Evolutionary conservation across 2,888 invertebrate genomes (phyloP).

Genomic region (Odontocerum albicorne): DNA sequence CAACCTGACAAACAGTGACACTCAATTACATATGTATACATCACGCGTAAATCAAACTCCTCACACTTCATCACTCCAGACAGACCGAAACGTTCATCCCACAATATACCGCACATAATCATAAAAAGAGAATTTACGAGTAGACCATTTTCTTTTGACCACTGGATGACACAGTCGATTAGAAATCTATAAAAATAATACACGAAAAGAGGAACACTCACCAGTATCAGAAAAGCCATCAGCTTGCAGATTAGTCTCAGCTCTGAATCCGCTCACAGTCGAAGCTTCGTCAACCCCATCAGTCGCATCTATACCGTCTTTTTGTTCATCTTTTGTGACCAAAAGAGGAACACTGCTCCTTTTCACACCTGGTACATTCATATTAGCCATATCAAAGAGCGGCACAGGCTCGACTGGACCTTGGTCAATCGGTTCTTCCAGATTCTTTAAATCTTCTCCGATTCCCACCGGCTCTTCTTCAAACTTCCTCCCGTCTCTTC

Average conservation of each 20-base stretch:
- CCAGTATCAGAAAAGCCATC: constrained; percentile 2
- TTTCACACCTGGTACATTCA: neutral
- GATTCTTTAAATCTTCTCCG: constrained; percentile 38
- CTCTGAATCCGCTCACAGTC: neutral
- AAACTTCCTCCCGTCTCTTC: neutral
- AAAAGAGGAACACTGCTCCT: neutral
- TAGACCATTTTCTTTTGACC: no score
- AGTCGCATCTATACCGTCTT: neutral
- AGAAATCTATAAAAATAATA: neutral
- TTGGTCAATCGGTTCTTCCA: constrained; percentile 37
- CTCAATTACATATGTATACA: no score
- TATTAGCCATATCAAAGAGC: constrained; percentile 42
- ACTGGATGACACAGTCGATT: no score
- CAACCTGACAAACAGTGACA: no score
- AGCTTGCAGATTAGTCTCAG: neutral
- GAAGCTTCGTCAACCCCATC: neutral
- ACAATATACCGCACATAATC: no score
- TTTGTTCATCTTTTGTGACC: neutral
- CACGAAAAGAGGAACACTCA: constrained; percentile 1
- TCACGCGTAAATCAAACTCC: no score
- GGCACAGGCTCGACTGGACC: constrained; percentile 30
- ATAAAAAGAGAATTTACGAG: no score
- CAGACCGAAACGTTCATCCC: no score
- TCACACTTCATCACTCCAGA: no score
- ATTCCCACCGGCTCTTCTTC: constrained; percentile 40